A percentile compares a stretch with the other conserved stretches of the same genome.
Conservation (phyloP, 1,140 invertebrate species). For the Lepidostoma basale region DNA sequence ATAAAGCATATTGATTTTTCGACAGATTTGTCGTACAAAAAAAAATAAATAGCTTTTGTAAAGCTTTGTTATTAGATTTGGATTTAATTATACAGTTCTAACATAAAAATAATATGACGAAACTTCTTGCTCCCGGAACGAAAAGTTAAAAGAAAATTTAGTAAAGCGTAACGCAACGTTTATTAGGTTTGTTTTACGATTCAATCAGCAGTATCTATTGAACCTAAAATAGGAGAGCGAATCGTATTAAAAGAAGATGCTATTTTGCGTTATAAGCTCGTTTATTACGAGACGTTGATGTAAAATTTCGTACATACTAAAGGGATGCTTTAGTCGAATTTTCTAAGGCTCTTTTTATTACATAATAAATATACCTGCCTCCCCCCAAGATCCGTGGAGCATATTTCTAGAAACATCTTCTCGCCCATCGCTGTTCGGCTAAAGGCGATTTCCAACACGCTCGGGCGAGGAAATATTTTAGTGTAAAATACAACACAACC, state of each 20-base stretch:
- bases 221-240: not conserved
- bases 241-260: not conserved
- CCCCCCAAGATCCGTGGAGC: not conserved
- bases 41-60: no score
- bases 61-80: no score
- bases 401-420: constrained; percentile 5
- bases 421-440: not conserved
- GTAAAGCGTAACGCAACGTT: no score
- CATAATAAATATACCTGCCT: constrained; percentile 23
- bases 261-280: constrained; percentile 6
- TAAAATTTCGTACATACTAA: constrained; percentile 18
- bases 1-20: no score
- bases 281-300: constrained; percentile 21
- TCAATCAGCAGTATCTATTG: not conserved
- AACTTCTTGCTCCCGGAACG: no score
- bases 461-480: constrained; percentile 3
- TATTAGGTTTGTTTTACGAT: not conserved
- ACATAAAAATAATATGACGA: no score
- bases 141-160: no score
- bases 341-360: constrained; percentile 10
- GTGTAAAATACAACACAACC: constrained; percentile 1
- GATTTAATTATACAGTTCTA: no score
- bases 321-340: constrained; percentile 20
- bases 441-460: constrained; percentile 10
- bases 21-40: no score